Evolutionary conservation across 1,140 invertebrate species (phyloP).

Genomic region (Acromyrmex echinatior): DNA sequence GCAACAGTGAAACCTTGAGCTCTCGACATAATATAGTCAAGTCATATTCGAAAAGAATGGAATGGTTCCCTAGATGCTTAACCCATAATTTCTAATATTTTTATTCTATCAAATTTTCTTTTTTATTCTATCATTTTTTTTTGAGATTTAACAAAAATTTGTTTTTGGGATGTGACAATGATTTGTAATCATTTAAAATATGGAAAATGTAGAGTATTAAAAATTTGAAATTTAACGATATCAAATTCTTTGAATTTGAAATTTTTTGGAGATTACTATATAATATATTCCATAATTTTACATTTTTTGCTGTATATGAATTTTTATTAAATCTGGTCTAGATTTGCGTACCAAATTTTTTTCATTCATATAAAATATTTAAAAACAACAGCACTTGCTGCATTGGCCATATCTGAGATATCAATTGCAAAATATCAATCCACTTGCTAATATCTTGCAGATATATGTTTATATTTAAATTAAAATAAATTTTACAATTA

Average conservation of each 20-base stretch:
- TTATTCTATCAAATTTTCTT: not conserved
- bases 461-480: not conserved
- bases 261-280: not conserved
- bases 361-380: conserved; percentile 4
- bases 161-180: not conserved
- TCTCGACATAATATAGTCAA: not conserved
- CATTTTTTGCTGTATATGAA: not conserved
- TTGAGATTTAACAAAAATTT: not conserved
- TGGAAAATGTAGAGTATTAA: not conserved
- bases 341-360: not conserved
- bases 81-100: not conserved
- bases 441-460: not conserved
- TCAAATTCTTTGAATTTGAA: not conserved
- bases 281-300: conserved; percentile 3
- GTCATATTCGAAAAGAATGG: not conserved
- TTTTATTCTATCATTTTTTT: not conserved
- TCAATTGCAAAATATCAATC: not conserved
- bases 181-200: not conserved
- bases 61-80: not conserved
- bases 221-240: not conserved
- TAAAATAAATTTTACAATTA: not conserved
- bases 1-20: conserved; percentile 36
- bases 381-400: not conserved
- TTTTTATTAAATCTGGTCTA: not conserved
- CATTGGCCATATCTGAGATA: not conserved